Percentiles rank a stretch among this genome's conserved stretches.
Evolutionary conservation across 2,888 invertebrate species (phyloP).

Genomic region (Pollenia angustigena): DNA sequence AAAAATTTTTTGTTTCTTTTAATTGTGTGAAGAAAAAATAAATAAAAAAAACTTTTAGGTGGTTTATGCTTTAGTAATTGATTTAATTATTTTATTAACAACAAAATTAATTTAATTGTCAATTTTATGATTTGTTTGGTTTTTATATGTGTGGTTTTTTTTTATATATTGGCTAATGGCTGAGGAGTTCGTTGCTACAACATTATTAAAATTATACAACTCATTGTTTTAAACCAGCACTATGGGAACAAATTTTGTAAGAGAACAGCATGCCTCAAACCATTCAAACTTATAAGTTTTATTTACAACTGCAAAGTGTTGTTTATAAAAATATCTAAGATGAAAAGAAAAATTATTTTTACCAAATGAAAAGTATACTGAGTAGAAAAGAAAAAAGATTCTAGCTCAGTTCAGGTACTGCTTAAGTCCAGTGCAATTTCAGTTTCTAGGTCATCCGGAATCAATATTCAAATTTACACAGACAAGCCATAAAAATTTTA

Average conservation of each 20-base stretch:
- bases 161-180: background rate
- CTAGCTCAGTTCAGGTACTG: too few relatives aligned
- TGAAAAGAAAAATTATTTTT: background rate
- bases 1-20: conserved; percentile 21
- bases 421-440: too few relatives aligned
- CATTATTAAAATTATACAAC: too few relatives aligned
- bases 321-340: background rate
- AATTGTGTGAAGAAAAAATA: conserved; percentile 6
- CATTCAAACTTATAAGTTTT: background rate
- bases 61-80: conserved; percentile 65
- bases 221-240: background rate
- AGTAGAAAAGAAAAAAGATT: too few relatives aligned
- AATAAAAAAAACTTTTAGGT: conserved; percentile 9
- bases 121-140: conserved; percentile 12
- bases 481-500: too few relatives aligned
- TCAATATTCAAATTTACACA: too few relatives aligned
- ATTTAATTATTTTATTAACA: conserved; percentile 72
- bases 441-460: too few relatives aligned
- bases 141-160: background rate
- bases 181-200: too few relatives aligned
- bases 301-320: background rate
- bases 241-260: background rate
- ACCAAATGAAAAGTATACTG: background rate
- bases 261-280: background rate
- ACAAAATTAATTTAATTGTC: conserved; percentile 63